phyloP scores from a whole-genome alignment of 2,888 invertebrate species.

The Gortyna flavago region DNA sequence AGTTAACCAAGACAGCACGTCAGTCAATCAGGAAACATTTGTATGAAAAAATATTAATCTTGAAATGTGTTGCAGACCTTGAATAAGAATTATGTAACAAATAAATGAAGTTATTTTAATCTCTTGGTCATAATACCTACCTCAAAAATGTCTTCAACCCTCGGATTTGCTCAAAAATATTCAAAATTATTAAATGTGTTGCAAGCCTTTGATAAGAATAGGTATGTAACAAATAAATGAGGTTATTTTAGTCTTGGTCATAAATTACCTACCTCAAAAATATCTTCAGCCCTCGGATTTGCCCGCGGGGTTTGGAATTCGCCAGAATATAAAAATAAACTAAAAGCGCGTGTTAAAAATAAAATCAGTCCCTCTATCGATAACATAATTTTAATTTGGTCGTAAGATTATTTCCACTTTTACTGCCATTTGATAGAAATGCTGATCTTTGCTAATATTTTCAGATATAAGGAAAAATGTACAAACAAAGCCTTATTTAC shows the following conservation, averaged over 20 bases:
- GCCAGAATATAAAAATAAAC: constrained; percentile 47
- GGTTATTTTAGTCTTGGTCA: constrained; percentile 24
- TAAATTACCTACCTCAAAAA: constrained; percentile 31
- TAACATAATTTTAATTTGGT: constrained; percentile 15
- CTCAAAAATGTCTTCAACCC: constrained; percentile 22
- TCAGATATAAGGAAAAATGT: background rate
- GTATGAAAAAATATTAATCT: constrained; percentile 15
- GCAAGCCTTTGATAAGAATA: constrained; percentile 27
- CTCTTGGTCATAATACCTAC: constrained; percentile 15
- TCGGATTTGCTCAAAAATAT: constrained; percentile 6
- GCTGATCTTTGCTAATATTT: background rate
- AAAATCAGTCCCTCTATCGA: constrained; percentile 15
- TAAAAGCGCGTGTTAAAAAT: constrained; percentile 25
- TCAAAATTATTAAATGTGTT: constrained; percentile 17
- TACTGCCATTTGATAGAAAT: constrained; percentile 10
- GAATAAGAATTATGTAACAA: constrained; percentile 16
- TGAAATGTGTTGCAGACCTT: constrained; percentile 31
- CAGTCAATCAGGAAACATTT: constrained; percentile 33
- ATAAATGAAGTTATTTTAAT: constrained; percentile 33
- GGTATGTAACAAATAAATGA: constrained; percentile 17
- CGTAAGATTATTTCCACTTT: background rate
- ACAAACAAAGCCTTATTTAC: constrained; percentile 9
- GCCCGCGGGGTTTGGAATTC: constrained; percentile 25
- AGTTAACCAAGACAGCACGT: constrained; percentile 31
- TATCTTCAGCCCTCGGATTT: constrained; percentile 26